Evolutionary conservation across 2,888 invertebrate species (phyloP), one percentile per base, ranked within the genome.

Genomic region (Heliconius sara): DNA sequence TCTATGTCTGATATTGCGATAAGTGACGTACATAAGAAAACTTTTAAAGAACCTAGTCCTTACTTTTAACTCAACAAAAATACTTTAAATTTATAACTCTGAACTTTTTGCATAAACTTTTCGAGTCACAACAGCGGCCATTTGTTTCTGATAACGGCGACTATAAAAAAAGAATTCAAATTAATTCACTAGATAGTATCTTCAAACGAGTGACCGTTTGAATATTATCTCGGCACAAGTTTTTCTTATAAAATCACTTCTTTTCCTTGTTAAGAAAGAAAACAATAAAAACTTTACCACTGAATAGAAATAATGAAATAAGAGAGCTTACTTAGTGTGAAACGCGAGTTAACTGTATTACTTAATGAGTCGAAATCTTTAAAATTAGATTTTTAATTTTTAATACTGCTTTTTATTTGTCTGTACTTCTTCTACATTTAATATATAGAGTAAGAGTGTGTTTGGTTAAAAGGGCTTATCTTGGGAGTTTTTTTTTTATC

Each of bases 271-370:
- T 84, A 90, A 91, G 25, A 19, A 87, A 86, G 91, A 91, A 91
- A 92, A 90, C 91, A 92, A 92, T 92, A 91, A 87, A 91, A 94
- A 93, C 90, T 92, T 92, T 89, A 88, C 88, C 89, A 90, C 91
- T 92, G 91, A 93, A 93, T 93, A 91, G 91, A 91, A 93, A 91
- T 91, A 92, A 92, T 88, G 87, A 89, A 93, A 91, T 91, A 90
- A 88, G 88, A 87, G 85, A 86, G 84, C 86, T 88, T 89, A 87
- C n/a, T 73, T 73, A 34, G 30, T 73, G 72, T 57, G n/a, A 87
- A 72, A 82, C 39, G 25, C 39, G 34, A 7, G 67, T 66, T 52
- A 34, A 60, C 27, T 72, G 13, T 57, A 57, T 12, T 16, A 19
- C 60, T n/a, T 73, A 71, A 71, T 71, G 47, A 71, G 71, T 71